Percentiles rank a stretch among this genome's conserved stretches.
phyloP scores from a whole-genome alignment of 2,113 vertebrate genomes.

The Odocoileus hemionus region DNA sequence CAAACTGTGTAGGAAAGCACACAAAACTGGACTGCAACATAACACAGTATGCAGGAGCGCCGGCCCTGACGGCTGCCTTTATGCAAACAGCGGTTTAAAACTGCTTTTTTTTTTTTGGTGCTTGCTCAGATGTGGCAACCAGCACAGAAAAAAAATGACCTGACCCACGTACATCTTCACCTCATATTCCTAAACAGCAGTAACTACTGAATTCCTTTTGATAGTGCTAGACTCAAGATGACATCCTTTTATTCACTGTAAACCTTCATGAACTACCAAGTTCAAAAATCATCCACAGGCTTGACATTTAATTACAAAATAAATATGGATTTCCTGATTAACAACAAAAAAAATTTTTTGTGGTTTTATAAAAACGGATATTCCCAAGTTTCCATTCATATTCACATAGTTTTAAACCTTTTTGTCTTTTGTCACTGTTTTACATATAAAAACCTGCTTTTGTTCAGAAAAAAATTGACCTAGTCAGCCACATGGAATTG shows the following conservation, averaged over 20 bases:
- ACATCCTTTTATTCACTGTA: constrained; percentile 73
- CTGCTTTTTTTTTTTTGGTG: constrained; percentile 77
- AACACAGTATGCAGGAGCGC: constrained; percentile 86
- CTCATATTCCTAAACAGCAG: constrained; percentile 78
- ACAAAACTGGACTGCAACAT: constrained; percentile 91
- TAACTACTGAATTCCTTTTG: constrained; percentile 78
- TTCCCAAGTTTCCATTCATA: constrained; percentile 71
- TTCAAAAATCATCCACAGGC: constrained; percentile 76
- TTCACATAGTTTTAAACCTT: constrained; percentile 71
- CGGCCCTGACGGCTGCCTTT: constrained; percentile 78
- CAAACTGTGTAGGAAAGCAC: constrained; percentile 96
- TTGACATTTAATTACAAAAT: constrained; percentile 73
- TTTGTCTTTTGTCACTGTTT: constrained; percentile 71
- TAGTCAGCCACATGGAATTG: constrained; percentile 68
- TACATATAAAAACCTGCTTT: constrained; percentile 77
- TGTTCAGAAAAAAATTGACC: constrained; percentile 64
- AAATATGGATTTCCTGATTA: constrained; percentile 73
- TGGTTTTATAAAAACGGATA: constrained; percentile 75
- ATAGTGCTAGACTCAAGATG: constrained; percentile 80
- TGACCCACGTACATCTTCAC: constrained; percentile 66
- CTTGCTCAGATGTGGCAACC: constrained; percentile 80
- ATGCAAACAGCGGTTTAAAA: constrained; percentile 73
- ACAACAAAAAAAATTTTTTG: constrained; percentile 52
- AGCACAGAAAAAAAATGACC: constrained; percentile 62
- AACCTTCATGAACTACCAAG: constrained; percentile 74